Base-by-base conservation (phyloP, 2,888 invertebrate species). In the Scaptomyza parva region DNA sequence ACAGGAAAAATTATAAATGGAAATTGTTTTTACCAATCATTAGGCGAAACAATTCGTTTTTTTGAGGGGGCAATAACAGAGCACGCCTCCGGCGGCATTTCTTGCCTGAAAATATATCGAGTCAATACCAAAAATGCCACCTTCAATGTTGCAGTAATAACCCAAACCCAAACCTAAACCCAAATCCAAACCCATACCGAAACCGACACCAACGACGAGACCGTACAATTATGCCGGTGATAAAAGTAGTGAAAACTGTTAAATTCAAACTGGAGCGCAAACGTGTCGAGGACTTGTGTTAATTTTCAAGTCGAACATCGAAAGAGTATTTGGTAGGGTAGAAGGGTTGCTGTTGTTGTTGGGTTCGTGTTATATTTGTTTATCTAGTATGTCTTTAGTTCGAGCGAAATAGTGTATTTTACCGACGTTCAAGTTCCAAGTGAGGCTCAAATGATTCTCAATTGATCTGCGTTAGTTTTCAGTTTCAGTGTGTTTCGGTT, bases 51-150 rank as follows among this genome's bases (percentile, higher is more conserved):
- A 26, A 37, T 64, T 59, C 26, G n/a, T n/a, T 47, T 37, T 33
- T 45, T 39, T 37, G 7, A 7, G 20, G 30, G 11, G 50, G 24
- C 47, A 39, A 14, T 4, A 41, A 30, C 18, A n/a, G 1, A 20
- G 37, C 47, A 61, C 74, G 74, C 71, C 74, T 39, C 40, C 24
- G 14, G 3, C 33, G 54, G 24, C 26, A 52, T 40, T 59, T 26
- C 60, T 45, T 12, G 30, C 14, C 70, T 64, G 62, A 39, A 84
- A 77, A 40, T 84, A 64, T 80, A 68, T 80, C 84, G 70, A 71
- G 84, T 77, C 75, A 78, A 86, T 86, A 71, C 71, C 84, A 75
- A 80, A 86, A 77, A 45, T 82, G 72, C 86, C 81, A 86, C 71
- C 76, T 76, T 74, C 57, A 48, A 59, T 76, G 84, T 74, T 81